Evolutionary conservation across 2,888 invertebrate genomes (phyloP).

Genomic region (Furcula furcula): DNA sequence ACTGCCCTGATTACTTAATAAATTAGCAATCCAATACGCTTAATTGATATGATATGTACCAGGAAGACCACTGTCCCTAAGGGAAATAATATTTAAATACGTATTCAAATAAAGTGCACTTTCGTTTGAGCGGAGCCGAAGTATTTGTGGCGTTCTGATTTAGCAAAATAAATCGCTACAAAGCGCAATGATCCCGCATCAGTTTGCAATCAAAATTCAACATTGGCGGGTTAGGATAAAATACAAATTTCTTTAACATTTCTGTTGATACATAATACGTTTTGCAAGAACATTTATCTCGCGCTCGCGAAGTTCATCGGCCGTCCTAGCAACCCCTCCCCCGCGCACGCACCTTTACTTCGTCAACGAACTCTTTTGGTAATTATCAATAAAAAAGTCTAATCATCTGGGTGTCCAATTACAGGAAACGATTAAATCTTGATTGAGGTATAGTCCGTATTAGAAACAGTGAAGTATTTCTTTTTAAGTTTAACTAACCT

Average conservation of each 20-base stretch:
- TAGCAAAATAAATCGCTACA: slow-evolving; percentile 58
- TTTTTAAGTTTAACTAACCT: slow-evolving; percentile 7
- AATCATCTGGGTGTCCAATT: slow-evolving; percentile 52
- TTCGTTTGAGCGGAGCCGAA: slow-evolving; percentile 11
- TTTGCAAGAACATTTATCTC: slow-evolving; percentile 30
- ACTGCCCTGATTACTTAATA: slow-evolving; percentile 67
- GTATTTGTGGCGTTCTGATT: slow-evolving; percentile 44
- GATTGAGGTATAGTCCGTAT: slow-evolving; percentile 10
- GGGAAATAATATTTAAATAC: slow-evolving; percentile 22
- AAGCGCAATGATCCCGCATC: slow-evolving; percentile 77
- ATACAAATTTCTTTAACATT: slow-evolving; percentile 31
- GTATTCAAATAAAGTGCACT: slow-evolving; percentile 20
- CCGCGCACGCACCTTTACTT: slow-evolving; percentile 45
- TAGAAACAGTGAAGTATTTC: slow-evolving; percentile 1
- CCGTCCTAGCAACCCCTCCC: slow-evolving; percentile 74
- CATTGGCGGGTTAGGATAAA: slow-evolving; percentile 34
- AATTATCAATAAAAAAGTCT: slow-evolving; percentile 64
- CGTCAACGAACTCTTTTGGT: slow-evolving; percentile 60
- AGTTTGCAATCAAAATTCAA: slow-evolving; percentile 34
- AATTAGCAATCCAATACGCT: slow-evolving; percentile 67
- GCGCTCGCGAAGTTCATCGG: slow-evolving; percentile 63
- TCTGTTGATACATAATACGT: slow-evolving; percentile 36
- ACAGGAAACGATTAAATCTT: slow-evolving; percentile 45
- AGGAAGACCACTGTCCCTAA: slow-evolving; percentile 61
- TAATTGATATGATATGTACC: slow-evolving; percentile 72